These are phyloP conservation scores for Tarsius wallacei DNA, from an alignment of 2,797 vertebrate species.

Conservation along the genomic window DNA sequence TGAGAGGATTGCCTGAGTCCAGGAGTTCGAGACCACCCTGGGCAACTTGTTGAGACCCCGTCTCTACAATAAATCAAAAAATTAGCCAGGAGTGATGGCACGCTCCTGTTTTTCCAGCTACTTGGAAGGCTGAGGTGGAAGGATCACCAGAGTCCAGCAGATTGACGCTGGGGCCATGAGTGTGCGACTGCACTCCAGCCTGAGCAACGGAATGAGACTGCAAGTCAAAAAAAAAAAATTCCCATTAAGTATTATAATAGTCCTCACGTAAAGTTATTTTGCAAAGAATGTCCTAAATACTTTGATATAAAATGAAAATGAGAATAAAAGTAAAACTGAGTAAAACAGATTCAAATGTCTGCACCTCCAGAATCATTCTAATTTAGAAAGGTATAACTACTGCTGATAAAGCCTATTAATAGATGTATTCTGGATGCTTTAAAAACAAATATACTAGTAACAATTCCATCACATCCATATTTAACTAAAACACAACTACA, in stretches of 20 bases:
- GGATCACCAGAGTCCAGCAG: too few relatives aligned
- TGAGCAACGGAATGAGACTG: too few relatives aligned
- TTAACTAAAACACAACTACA: background rate
- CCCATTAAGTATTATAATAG: background rate
- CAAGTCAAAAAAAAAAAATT: too few relatives aligned
- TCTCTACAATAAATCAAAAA: too few relatives aligned
- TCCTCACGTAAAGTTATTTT: background rate
- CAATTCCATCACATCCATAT: background rate
- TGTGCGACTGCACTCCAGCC: too few relatives aligned
- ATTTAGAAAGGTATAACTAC: background rate
- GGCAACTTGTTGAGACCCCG: too few relatives aligned
- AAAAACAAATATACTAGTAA: background rate
- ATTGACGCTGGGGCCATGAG: too few relatives aligned
- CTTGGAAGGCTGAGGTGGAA: too few relatives aligned
- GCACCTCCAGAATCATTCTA: background rate
- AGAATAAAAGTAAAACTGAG: constrained; percentile 1
- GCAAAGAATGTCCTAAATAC: background rate
- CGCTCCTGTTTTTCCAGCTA: too few relatives aligned
- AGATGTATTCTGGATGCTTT: background rate
- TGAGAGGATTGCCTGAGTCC: too few relatives aligned
- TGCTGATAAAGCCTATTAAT: background rate
- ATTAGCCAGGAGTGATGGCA: too few relatives aligned
- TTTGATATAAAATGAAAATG: background rate
- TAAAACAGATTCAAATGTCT: background rate
- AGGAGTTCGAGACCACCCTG: too few relatives aligned